These are phyloP conservation scores for Lutjanus argentimaculatus DNA, from an alignment of 2,797 vertebrate genomes.

Conservation along the genomic window DNA sequence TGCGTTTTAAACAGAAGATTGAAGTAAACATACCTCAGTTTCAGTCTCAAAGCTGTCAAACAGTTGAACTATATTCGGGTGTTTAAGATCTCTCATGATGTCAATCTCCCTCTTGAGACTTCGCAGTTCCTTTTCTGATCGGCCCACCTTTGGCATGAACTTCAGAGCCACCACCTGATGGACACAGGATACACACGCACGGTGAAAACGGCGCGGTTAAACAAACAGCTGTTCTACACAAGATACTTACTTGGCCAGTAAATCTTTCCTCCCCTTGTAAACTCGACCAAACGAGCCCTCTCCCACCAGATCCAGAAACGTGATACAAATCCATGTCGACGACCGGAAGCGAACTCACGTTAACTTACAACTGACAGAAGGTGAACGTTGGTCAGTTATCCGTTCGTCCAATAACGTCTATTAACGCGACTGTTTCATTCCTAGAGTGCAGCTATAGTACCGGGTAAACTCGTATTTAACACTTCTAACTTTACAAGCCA, in stretches of 20 bases:
- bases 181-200: neutral
- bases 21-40: constrained; percentile 86
- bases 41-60: constrained; percentile 97
- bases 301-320: constrained; percentile 92
- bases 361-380: neutral
- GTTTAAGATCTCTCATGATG: constrained; percentile 93
- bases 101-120: constrained; percentile 94
- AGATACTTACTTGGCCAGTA: constrained; percentile 89
- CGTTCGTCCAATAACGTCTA: neutral
- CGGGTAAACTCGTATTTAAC: fast-evolving
- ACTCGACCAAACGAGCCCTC: constrained; percentile 97
- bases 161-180: constrained; percentile 95
- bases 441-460: neutral
- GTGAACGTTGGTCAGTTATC: neutral
- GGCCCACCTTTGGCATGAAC: constrained; percentile 95
- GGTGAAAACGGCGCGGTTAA: neutral
- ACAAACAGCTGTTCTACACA: neutral
- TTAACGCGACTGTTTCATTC: neutral
- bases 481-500: neutral
- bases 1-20: neutral
- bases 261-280: constrained; percentile 92
- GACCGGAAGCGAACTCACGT: neutral
- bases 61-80: constrained; percentile 96
- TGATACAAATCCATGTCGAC: constrained; percentile 91
- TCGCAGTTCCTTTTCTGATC: constrained; percentile 94